Conservation (phyloP, 1,140 invertebrate species). For the Calephelis virginiensis region DNA sequence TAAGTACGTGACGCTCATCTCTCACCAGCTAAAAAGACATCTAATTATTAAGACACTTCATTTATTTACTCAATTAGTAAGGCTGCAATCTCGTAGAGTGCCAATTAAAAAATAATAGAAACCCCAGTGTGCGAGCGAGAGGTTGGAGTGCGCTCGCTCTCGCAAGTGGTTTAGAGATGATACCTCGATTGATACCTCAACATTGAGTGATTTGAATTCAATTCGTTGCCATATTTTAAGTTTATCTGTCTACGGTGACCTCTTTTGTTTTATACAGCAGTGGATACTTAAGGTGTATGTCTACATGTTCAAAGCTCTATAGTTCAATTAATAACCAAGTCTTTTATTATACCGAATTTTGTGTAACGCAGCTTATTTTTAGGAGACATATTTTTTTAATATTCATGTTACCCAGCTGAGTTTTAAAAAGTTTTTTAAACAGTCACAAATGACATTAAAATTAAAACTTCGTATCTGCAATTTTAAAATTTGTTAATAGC, state of each 20-base stretch:
- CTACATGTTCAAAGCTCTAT: neutral
- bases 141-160: conserved; percentile 48
- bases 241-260: conserved; percentile 1
- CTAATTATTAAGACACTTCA: conserved; percentile 76
- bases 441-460: no score
- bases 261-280: neutral
- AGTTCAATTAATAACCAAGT: no score
- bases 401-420: no score
- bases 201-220: conserved; percentile 51
- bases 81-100: conserved; percentile 63
- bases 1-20: conserved; percentile 38
- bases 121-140: conserved; percentile 60
- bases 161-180: conserved; percentile 63
- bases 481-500: no score
- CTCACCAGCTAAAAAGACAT: conserved; percentile 65
- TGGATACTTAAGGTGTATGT: neutral
- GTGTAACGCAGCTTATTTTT: no score
- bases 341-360: no score
- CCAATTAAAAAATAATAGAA: conserved; percentile 76
- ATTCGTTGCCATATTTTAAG: conserved; percentile 29
- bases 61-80: conserved; percentile 76
- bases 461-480: no score
- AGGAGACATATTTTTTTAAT: no score
- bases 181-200: conserved; percentile 55
- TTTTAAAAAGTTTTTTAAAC: no score